Conservation (phyloP, 2,888 invertebrate genomes). For the Spisula solida region DNA sequence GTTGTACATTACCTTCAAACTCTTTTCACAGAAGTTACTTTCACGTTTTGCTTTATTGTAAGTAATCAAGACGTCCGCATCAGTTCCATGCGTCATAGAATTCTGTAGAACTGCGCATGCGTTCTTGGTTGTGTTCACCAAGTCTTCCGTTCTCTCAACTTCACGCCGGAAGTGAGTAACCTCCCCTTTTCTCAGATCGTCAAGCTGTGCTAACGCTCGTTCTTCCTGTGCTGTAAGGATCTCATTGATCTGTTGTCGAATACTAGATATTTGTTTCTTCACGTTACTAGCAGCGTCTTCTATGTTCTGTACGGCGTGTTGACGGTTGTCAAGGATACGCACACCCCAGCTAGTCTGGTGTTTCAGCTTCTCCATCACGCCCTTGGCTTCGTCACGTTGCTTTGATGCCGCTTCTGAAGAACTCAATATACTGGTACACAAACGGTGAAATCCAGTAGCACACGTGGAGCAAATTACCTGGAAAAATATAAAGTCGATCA, state of each 20-base stretch:
- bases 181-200: constrained; percentile 69
- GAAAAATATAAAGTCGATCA: background rate
- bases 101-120: constrained; percentile 70
- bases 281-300: constrained; percentile 70
- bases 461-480: constrained; percentile 73
- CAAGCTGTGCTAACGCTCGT: constrained; percentile 67
- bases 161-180: constrained; percentile 68
- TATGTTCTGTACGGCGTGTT: constrained; percentile 64
- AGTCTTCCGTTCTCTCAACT: constrained; percentile 69
- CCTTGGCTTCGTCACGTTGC: constrained; percentile 68
- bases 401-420: constrained; percentile 68
- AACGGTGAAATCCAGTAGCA: constrained; percentile 71
- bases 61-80: constrained; percentile 70
- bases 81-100: constrained; percentile 73
- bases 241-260: constrained; percentile 71
- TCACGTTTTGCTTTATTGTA: constrained; percentile 72
- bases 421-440: constrained; percentile 68
- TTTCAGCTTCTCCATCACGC: constrained; percentile 68
- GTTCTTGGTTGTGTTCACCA: constrained; percentile 72
- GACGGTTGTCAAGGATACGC: constrained; percentile 73
- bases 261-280: constrained; percentile 72
- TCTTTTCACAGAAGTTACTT: constrained; percentile 69
- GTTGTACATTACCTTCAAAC: constrained; percentile 47
- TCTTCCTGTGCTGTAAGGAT: constrained; percentile 72
- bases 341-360: constrained; percentile 73